Conservation (phyloP, 2,113 vertebrate genomes). For the Atrichornis clamosus region DNA sequence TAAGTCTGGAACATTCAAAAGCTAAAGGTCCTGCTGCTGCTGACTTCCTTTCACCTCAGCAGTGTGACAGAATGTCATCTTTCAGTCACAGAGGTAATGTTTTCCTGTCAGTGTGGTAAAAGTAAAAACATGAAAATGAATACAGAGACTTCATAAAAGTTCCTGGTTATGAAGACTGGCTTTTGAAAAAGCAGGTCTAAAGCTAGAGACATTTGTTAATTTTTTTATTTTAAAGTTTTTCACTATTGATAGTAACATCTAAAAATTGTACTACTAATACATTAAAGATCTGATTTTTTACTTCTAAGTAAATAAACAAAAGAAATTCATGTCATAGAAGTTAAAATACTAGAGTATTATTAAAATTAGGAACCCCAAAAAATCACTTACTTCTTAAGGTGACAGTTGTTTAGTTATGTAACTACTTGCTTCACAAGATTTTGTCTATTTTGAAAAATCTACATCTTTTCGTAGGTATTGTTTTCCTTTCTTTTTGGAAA, state of each 20-base stretch:
- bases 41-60: neutral
- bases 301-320: neutral
- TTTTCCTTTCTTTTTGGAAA: neutral
- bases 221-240: neutral
- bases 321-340: neutral
- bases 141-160: neutral
- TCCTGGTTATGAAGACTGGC: neutral
- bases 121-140: neutral
- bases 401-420: neutral
- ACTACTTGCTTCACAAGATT: neutral
- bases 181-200: neutral
- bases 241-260: neutral
- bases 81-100: neutral
- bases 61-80: neutral
- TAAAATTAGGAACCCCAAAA: neutral
- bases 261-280: neutral
- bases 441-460: neutral
- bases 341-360: neutral
- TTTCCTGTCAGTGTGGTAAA: neutral
- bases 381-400: neutral
- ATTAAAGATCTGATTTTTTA: neutral
- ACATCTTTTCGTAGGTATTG: fast-evolving
- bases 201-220: neutral
- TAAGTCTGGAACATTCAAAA: neutral
- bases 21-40: neutral